phyloP scores from a whole-genome alignment of 2,888 invertebrate genomes.

The Nemurella pictetii region DNA sequence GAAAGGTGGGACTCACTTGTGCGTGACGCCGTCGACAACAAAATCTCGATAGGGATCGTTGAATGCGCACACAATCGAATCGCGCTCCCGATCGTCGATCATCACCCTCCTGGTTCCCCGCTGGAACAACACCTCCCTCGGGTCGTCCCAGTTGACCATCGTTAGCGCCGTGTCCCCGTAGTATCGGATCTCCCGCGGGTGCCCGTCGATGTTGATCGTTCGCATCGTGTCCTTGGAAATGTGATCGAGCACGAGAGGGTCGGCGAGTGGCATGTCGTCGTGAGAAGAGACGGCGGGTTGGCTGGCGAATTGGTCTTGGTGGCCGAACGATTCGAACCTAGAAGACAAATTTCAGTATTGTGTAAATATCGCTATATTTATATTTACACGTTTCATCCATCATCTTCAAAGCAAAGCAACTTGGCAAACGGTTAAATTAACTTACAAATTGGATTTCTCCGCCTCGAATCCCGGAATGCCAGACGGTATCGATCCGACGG shows the following conservation, averaged over 20 bases:
- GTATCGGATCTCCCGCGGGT: conserved; percentile 79
- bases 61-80: conserved; percentile 62
- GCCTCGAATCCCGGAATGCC: background rate
- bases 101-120: conserved; percentile 74
- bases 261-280: conserved; percentile 53
- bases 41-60: conserved; percentile 75
- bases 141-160: conserved; percentile 84
- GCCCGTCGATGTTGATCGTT: conserved; percentile 79
- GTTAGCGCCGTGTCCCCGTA: conserved; percentile 84
- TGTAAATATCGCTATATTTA: no score
- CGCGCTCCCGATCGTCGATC: conserved; percentile 77
- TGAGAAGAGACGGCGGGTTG: background rate
- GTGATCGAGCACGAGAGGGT: conserved; percentile 56
- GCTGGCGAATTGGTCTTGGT: background rate
- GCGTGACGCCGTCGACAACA: conserved; percentile 70
- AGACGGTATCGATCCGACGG: no score
- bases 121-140: conserved; percentile 81
- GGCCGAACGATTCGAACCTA: background rate
- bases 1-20: conserved; percentile 50
- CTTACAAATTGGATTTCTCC: background rate
- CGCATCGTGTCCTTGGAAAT: conserved; percentile 71
- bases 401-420: background rate
- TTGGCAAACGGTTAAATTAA: background rate
- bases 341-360: background rate
- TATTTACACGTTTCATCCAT: no score